phyloP scores from a whole-genome alignment of 2,797 vertebrate species.

The Melanotaenia trifasciata region DNA sequence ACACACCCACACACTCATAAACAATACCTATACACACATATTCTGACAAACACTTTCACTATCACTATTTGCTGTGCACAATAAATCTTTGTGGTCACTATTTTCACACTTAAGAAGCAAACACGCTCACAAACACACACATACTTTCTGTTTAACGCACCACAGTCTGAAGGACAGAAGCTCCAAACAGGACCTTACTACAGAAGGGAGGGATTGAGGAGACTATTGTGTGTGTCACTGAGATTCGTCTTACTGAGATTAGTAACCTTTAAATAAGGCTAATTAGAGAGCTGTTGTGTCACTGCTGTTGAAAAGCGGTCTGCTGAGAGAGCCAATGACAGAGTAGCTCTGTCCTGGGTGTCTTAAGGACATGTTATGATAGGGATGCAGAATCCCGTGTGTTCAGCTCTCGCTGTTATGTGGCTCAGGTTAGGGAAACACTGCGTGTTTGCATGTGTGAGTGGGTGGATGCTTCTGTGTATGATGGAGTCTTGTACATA shows the following conservation, averaged over 20 bases:
- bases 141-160: constrained; percentile 19
- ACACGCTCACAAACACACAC: constrained; percentile 20
- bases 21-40: constrained; percentile 21
- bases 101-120: constrained; percentile 21
- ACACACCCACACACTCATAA: constrained; percentile 26
- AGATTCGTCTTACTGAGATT: constrained; percentile 70
- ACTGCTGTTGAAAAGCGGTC: constrained; percentile 66
- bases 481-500: constrained; percentile 32
- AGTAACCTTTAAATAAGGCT: constrained; percentile 70
- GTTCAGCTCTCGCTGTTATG: constrained; percentile 56
- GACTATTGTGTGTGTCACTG: constrained; percentile 51
- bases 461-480: constrained; percentile 36
- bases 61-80: background rate
- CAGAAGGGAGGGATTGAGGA: constrained; percentile 7
- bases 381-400: constrained; percentile 64
- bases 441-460: constrained; percentile 27
- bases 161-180: constrained; percentile 29
- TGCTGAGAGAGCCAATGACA: constrained; percentile 64
- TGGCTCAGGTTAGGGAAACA: constrained; percentile 49
- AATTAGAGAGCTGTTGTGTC: constrained; percentile 76
- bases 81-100: constrained; percentile 23
- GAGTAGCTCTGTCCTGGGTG: constrained; percentile 57
- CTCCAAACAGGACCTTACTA: constrained; percentile 24
- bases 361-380: constrained; percentile 66
- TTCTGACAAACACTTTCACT: constrained; percentile 17